phyloP scores from a whole-genome alignment of 2,888 invertebrate species.

The Eudemis profundana region DNA sequence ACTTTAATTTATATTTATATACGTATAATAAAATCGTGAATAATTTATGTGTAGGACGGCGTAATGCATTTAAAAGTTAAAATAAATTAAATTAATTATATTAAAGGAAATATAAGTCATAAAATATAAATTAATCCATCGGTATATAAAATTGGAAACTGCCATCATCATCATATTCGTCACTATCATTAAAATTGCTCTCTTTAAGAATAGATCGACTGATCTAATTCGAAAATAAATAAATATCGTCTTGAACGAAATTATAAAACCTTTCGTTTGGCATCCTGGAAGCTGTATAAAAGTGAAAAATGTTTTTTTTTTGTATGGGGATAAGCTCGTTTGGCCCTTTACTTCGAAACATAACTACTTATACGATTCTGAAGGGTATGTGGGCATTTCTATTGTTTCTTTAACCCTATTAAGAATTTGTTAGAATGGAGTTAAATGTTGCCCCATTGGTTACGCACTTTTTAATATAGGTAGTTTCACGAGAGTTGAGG shows the following conservation, averaged over 20 bases:
- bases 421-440: too few species aligned
- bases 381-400: too few species aligned
- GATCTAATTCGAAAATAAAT: constrained; percentile 7
- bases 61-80: constrained; percentile 29
- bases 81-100: constrained; percentile 1
- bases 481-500: too few species aligned
- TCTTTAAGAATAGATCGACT: constrained; percentile 13
- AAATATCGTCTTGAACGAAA: background rate
- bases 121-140: background rate
- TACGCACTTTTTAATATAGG: too few species aligned
- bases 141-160: background rate
- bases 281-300: too few species aligned
- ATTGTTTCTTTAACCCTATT: too few species aligned
- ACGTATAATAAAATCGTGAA: background rate
- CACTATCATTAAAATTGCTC: constrained; percentile 2
- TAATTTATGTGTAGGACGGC: constrained; percentile 10
- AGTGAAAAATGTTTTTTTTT: too few species aligned
- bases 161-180: background rate
- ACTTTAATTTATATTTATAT: constrained; percentile 17
- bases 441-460: too few species aligned
- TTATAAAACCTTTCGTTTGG: background rate
- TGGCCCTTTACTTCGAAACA: too few species aligned
- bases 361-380: too few species aligned
- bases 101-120: constrained; percentile 18
- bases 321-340: too few species aligned